Conservation (phyloP, 92 coral and sea anemone species). For the Epizoanthus fatuus region DNA sequence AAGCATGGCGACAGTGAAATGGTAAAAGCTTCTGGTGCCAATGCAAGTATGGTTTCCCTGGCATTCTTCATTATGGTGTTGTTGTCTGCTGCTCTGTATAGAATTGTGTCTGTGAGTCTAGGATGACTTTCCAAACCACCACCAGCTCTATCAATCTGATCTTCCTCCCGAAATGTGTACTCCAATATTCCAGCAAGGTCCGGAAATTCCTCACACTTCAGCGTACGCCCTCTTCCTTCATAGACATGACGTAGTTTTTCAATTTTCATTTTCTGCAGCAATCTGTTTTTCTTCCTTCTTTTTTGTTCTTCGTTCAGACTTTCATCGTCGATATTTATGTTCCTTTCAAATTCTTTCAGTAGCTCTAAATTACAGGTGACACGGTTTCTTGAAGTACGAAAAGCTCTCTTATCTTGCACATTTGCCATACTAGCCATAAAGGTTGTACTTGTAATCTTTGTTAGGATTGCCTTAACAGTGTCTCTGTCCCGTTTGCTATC, state of each 20-base stretch:
- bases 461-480: conserved; percentile 24
- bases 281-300: conserved; percentile 37
- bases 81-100: conserved; percentile 46
- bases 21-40: conserved; percentile 46
- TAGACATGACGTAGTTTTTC: conserved; percentile 56
- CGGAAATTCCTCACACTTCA: conserved; percentile 62
- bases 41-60: conserved; percentile 54
- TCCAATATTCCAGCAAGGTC: conserved; percentile 52
- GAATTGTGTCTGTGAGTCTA: conserved; percentile 35
- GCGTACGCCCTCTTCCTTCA: conserved; percentile 49
- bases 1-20: conserved; percentile 58
- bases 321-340: conserved; percentile 21
- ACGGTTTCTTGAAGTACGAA: background rate
- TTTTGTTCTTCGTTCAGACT: conserved; percentile 22
- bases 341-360: conserved; percentile 22
- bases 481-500: conserved; percentile 52
- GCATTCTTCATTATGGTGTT: conserved; percentile 55
- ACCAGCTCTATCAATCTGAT: conserved; percentile 29
- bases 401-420: conserved; percentile 16
- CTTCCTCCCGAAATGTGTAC: conserved; percentile 54
- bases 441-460: conserved; percentile 33
- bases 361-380: conserved; percentile 4
- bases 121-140: conserved; percentile 72
- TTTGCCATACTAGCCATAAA: conserved; percentile 16
- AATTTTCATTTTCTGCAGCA: background rate